These are phyloP conservation scores for Hyphantria cunea DNA, from an alignment of 1,140 invertebrate genomes.

Conservation along the genomic window DNA sequence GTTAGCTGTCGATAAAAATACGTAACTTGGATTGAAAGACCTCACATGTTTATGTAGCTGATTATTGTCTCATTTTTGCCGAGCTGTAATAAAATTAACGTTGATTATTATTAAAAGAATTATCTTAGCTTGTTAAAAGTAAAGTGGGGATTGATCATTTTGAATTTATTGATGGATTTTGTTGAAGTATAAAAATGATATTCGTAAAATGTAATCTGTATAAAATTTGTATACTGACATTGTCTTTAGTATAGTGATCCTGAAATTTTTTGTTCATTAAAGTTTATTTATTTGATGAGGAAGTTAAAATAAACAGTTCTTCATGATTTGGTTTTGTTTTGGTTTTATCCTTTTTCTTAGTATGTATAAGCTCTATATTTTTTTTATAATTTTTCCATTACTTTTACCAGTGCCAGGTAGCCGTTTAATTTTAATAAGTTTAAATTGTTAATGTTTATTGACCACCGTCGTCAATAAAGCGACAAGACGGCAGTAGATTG, in stretches of 20 bases:
- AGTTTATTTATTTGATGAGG: slow-evolving; percentile 69
- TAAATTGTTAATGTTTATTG: too few relatives aligned
- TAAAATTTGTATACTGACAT: slow-evolving; percentile 48
- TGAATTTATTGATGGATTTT: slow-evolving; percentile 18
- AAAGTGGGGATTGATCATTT: slow-evolving; percentile 21
- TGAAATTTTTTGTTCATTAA: slow-evolving; percentile 64
- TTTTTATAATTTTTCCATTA: too few relatives aligned
- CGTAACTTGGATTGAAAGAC: slow-evolving; percentile 28
- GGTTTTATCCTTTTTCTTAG: not conserved
- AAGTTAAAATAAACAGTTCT: slow-evolving; percentile 68
- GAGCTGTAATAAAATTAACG: slow-evolving; percentile 29
- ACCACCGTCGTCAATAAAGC: too few relatives aligned
- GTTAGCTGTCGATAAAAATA: slow-evolving; percentile 6
- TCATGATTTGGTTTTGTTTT: slow-evolving; percentile 61
- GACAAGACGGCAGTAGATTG: too few relatives aligned
- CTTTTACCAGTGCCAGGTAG: too few relatives aligned
- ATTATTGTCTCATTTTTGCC: slow-evolving; percentile 25
- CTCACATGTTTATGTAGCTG: slow-evolving; percentile 25
- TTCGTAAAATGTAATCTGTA: slow-evolving; percentile 43
- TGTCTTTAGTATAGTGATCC: slow-evolving; percentile 45
- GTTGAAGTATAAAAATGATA: slow-evolving; percentile 36
- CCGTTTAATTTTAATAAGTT: too few relatives aligned
- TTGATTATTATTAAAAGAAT: slow-evolving; percentile 26
- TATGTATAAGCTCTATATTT: not conserved
- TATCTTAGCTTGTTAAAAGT: slow-evolving; percentile 29